These are phyloP conservation scores for Troides helena DNA, from an alignment of 2,888 invertebrate species.

Conservation along the genomic window DNA sequence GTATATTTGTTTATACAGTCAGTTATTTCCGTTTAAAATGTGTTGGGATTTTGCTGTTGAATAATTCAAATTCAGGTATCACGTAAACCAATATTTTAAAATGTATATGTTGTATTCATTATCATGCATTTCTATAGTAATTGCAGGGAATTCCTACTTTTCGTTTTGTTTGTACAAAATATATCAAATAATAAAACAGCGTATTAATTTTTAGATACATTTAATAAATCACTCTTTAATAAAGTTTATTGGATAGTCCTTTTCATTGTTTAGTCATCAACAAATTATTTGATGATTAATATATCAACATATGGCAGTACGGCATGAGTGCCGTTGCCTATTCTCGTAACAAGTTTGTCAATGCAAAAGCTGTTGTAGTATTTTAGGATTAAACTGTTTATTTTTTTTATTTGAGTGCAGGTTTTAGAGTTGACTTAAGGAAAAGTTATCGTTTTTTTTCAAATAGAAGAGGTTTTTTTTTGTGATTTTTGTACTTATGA, in stretches of 20 bases:
- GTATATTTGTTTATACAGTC: conserved; percentile 26
- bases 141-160: no score
- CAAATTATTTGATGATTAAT: neutral
- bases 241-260: neutral
- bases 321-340: neutral
- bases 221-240: neutral
- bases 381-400: conserved; percentile 10
- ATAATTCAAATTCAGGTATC: no score
- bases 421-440: conserved; percentile 10
- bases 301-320: neutral
- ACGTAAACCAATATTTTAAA: no score
- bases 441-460: conserved; percentile 14
- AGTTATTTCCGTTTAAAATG: neutral
- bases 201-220: no score
- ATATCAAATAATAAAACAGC: no score
- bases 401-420: conserved; percentile 14
- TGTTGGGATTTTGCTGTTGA: no score
- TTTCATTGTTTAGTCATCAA: neutral
- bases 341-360: conserved; percentile 8
- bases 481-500: conserved; percentile 73
- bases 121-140: no score
- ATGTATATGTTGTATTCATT: no score
- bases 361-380: conserved; percentile 29
- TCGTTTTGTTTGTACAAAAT: no score
- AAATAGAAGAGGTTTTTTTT: conserved; percentile 42